phyloP scores from a whole-genome alignment of 2,888 invertebrate genomes.

The Venustoraphidia nigricollis region DNA sequence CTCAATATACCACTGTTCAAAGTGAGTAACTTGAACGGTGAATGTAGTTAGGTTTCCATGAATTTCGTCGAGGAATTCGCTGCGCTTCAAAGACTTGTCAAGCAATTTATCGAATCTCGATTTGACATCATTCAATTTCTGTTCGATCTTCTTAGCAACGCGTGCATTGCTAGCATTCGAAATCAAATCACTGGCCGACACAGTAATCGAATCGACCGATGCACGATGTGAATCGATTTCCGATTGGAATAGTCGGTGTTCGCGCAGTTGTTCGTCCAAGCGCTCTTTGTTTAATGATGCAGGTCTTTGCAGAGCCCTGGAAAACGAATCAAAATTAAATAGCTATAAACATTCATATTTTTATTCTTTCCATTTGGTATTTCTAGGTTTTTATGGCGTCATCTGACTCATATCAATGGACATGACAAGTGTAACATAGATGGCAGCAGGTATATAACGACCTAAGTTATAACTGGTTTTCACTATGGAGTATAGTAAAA shows the following conservation, averaged over 20 bases:
- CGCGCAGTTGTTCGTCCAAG: slow-evolving; percentile 77
- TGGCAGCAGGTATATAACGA: too few relatives aligned
- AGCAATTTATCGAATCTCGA: slow-evolving; percentile 70
- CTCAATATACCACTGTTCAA: slow-evolving; percentile 50
- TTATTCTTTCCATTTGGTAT: background rate
- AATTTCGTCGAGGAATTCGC: slow-evolving; percentile 70
- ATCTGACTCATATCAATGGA: too few relatives aligned
- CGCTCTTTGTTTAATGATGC: slow-evolving; percentile 80
- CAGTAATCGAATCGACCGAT: slow-evolving; percentile 67
- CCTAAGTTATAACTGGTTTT: too few relatives aligned
- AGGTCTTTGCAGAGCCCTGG: slow-evolving; percentile 53
- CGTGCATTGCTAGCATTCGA: slow-evolving; percentile 67
- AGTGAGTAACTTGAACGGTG: slow-evolving; percentile 42
- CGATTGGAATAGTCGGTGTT: slow-evolving; percentile 64
- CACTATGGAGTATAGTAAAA: too few relatives aligned
- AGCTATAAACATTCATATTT: too few relatives aligned
- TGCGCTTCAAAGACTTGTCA: slow-evolving; percentile 62
- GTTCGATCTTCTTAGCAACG: slow-evolving; percentile 79
- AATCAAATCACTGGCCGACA: slow-evolving; percentile 67
- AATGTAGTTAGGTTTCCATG: slow-evolving; percentile 52
- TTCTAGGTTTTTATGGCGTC: too few relatives aligned
- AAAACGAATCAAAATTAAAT: slow-evolving; percentile 4
- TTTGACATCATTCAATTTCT: slow-evolving; percentile 76
- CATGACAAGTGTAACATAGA: too few relatives aligned
- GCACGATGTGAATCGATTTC: slow-evolving; percentile 79